Conservation (phyloP, 2,888 invertebrate species). For the Laothoe populi region DNA sequence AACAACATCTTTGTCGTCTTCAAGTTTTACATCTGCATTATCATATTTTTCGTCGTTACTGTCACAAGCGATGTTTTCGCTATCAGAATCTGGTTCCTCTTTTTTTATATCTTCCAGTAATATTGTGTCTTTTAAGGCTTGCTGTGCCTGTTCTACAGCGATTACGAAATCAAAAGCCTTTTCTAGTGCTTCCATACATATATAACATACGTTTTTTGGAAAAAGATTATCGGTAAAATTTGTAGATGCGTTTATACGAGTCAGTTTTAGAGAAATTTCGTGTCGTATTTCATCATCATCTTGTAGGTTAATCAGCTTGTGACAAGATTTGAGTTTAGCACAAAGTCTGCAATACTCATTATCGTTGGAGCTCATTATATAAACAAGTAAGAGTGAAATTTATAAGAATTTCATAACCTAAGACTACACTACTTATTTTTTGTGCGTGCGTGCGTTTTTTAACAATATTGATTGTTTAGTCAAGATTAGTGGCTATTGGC, state of each 20-base stretch:
- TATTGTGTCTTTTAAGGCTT: slow-evolving; percentile 45
- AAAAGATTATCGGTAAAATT: slow-evolving; percentile 50
- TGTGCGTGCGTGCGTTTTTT: too few relatives aligned
- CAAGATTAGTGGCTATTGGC: too few relatives aligned
- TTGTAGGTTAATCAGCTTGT: slow-evolving; percentile 54
- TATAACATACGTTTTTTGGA: slow-evolving; percentile 61
- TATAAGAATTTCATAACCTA: too few relatives aligned
- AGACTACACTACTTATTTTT: too few relatives aligned
- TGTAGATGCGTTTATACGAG: slow-evolving; percentile 52
- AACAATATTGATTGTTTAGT: too few relatives aligned
- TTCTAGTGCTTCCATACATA: slow-evolving; percentile 56
- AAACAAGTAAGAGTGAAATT: too few relatives aligned
- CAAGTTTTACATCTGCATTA: slow-evolving; percentile 33
- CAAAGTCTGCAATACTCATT: slow-evolving; percentile 58
- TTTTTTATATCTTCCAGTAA: slow-evolving; percentile 49
- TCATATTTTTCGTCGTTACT: slow-evolving; percentile 32
- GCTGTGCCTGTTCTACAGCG: slow-evolving; percentile 59
- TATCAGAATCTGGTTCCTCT: slow-evolving; percentile 41
- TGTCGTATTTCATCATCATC: slow-evolving; percentile 42
- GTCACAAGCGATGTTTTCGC: slow-evolving; percentile 34
- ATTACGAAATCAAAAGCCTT: slow-evolving; percentile 59
- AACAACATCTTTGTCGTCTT: background rate
- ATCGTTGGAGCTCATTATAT: slow-evolving; percentile 44
- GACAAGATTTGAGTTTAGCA: slow-evolving; percentile 54
- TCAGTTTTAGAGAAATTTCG: slow-evolving; percentile 55